phyloP scores from a whole-genome alignment of 1,140 invertebrate species.

The Helicoverpa zea region DNA sequence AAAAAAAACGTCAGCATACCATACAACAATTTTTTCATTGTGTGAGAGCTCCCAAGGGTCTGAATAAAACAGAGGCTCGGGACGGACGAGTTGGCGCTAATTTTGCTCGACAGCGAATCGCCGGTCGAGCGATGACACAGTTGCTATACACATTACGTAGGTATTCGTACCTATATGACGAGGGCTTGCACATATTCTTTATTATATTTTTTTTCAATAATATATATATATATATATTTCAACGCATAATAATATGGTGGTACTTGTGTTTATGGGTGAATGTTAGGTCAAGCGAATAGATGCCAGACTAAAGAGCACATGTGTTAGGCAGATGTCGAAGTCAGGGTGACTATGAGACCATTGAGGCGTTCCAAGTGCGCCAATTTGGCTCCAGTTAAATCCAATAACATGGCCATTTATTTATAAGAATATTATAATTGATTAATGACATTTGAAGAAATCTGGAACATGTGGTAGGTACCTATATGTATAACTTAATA shows the following conservation, averaged over 20 bases:
- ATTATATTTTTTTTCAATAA: conserved; percentile 22
- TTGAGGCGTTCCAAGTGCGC: conserved; percentile 53
- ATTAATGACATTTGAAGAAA: neutral
- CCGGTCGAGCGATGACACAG: conserved; percentile 63
- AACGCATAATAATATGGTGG: conserved; percentile 2
- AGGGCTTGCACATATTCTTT: conserved; percentile 12
- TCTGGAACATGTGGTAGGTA: neutral
- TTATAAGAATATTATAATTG: conserved; percentile 35
- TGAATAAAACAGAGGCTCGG: conserved; percentile 79
- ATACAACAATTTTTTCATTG: conserved; percentile 77
- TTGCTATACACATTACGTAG: conserved; percentile 52
- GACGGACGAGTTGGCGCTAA: conserved; percentile 73
- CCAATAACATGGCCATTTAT: conserved; percentile 2
- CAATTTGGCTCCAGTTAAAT: conserved; percentile 51
- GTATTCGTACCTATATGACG: conserved; percentile 15
- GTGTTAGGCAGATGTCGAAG: conserved; percentile 65
- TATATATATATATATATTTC: neutral
- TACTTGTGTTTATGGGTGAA: conserved; percentile 28
- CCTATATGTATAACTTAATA: neutral
- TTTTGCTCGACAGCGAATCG: conserved; percentile 71
- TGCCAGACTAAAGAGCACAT: conserved; percentile 59
- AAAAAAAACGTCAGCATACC: conserved; percentile 70
- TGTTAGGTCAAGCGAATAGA: conserved; percentile 56
- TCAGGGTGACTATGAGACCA: conserved; percentile 61
- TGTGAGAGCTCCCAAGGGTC: conserved; percentile 69